Evolutionary conservation across 2,113 vertebrate species (phyloP), one percentile per base, ranked within the genome.

Genomic region (Capreolus pygargus): DNA sequence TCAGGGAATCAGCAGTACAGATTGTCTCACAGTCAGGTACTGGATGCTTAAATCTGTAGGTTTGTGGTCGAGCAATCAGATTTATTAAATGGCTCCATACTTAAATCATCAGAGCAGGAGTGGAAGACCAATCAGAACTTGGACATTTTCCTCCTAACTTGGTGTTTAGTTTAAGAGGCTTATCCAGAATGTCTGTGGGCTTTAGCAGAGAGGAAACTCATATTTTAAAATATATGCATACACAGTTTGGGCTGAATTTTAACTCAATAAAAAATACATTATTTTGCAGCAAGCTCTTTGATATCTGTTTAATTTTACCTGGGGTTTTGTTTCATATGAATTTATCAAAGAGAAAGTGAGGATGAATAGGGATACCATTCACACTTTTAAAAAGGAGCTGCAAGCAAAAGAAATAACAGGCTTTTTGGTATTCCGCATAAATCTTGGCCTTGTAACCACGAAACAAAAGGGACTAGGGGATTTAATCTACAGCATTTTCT

Each of bases 241-340:
- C 67, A 23, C 28, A 60, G 7, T 95, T 89, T 82, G 54, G 33
- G 30, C 97, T 95, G 7, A 13, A 15, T 97, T 90, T 95, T 96
- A 57, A 90, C 15, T 61, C 67, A 19, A 58, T 78, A 96, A 86
- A 47, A 61, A 92, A 6, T 78, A 89, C 25, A 39, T 7, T 67
- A 3, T 54, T 58, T 94, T 84, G 64, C 3, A 84, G 11, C 39
- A 78, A 36, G 10, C 54, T 91, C 43, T 96, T 94, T 16, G 86
- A 91, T 91, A 36, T 50, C 57, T 96, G 7, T 82, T 74, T 61
- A 64, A 25, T 97, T 98, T 97, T 76, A 11, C 19, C 55, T 89
- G 54, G 2, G 12, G 83, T 97, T 96, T 97, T n/a, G 86, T 93
- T 94, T 61, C 55, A 13, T 87, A 23, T 96, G 92, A 89, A 64